These are phyloP conservation scores for Myopa tessellatipennis DNA, from an alignment of 2,888 invertebrate genomes.

Conservation along the genomic window DNA sequence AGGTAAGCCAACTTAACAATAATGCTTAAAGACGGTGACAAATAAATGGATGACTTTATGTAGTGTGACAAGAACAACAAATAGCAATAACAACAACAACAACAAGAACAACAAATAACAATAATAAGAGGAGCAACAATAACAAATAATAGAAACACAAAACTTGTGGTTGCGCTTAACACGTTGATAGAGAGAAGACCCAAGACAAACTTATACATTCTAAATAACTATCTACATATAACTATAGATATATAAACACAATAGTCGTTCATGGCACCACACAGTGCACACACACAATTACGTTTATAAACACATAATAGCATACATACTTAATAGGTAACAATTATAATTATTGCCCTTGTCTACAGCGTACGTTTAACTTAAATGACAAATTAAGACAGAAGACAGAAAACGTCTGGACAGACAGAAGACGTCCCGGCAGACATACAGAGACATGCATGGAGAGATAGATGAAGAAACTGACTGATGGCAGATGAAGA, in stretches of 20 bases:
- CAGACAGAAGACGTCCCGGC: neutral
- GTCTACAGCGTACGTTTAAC: slow-evolving; percentile 19
- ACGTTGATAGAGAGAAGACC: neutral
- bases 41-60: slow-evolving; percentile 22
- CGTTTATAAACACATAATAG: neutral
- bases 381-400: slow-evolving; percentile 34
- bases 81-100: too few relatives aligned
- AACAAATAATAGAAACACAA: neutral
- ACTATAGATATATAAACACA: neutral
- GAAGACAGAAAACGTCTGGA: slow-evolving; percentile 5
- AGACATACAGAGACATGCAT: slow-evolving; percentile 8
- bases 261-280: neutral
- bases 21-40: slow-evolving; percentile 7
- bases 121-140: neutral
- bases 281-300: neutral
- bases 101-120: neutral
- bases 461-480: neutral
- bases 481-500: neutral
- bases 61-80: slow-evolving; percentile 7
- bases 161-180: slow-evolving; percentile 18
- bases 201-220: neutral
- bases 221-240: neutral
- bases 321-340: slow-evolving; percentile 17
- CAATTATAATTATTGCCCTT: slow-evolving; percentile 33
- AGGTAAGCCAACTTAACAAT: slow-evolving; percentile 23